Conservation (phyloP, 2,888 invertebrate species). For the Plusia festucae region DNA sequence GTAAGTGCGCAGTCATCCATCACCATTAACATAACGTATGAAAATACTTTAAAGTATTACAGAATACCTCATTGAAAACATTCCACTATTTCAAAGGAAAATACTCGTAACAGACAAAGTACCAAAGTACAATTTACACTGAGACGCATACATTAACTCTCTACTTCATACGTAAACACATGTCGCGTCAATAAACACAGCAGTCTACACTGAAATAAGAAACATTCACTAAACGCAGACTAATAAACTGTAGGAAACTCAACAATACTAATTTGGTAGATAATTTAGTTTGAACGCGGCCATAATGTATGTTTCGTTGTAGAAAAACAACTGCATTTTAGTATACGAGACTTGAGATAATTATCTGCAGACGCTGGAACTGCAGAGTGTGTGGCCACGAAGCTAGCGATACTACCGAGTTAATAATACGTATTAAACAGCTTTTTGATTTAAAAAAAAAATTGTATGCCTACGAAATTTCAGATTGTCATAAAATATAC, state of each 20-base stretch:
- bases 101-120: neutral
- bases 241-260: neutral
- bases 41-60: neutral
- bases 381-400: slow-evolving; percentile 38
- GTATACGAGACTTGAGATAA: slow-evolving; percentile 49
- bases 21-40: neutral
- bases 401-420: slow-evolving; percentile 21
- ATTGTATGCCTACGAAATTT: no score
- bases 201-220: neutral
- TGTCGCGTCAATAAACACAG: neutral
- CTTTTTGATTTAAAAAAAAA: no score
- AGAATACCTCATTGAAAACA: neutral
- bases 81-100: neutral
- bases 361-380: slow-evolving; percentile 51
- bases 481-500: no score
- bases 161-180: neutral
- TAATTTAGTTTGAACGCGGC: neutral
- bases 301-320: slow-evolving; percentile 22
- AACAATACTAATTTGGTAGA: neutral
- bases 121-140: neutral
- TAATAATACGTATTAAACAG: no score
- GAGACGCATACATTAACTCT: neutral
- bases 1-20: no score
- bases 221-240: neutral
- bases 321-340: slow-evolving; percentile 54